Evolutionary conservation across 2,888 invertebrate genomes (phyloP).

Genomic region (Brenthis hecate): DNA sequence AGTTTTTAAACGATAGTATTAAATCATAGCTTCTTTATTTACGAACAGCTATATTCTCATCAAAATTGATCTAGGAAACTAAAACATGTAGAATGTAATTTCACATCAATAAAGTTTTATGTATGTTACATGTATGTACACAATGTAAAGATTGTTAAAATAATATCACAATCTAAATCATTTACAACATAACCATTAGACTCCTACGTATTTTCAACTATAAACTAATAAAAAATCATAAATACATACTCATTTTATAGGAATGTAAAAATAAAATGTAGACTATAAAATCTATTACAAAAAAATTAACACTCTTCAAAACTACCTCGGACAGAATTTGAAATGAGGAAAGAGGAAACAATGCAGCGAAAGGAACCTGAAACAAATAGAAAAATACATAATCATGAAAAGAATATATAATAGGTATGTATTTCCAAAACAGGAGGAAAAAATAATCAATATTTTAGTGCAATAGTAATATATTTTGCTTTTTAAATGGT

Average conservation of each 20-base stretch:
- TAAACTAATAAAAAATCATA: slow-evolving; percentile 2
- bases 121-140: slow-evolving; percentile 10
- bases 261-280: slow-evolving; percentile 31
- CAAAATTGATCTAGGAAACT: neutral
- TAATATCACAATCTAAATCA: slow-evolving; percentile 56
- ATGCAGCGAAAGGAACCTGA: slow-evolving; percentile 93
- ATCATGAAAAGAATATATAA: no score
- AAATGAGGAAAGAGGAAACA: slow-evolving; percentile 94
- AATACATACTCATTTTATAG: slow-evolving; percentile 23
- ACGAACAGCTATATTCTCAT: neutral
- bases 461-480: no score
- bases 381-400: slow-evolving; percentile 59
- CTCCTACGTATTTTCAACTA: slow-evolving; percentile 2
- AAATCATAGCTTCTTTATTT: neutral
- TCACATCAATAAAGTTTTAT: no score
- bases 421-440: no score
- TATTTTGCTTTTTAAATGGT: neutral
- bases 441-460: no score
- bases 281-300: slow-evolving; percentile 7
- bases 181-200: slow-evolving; percentile 24
- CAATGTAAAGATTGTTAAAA: slow-evolving; percentile 38
- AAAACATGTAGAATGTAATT: no score
- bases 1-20: neutral
- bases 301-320: slow-evolving; percentile 12
- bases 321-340: slow-evolving; percentile 89